Conservation (phyloP, 1,140 invertebrate species). For the Bombus affinis region DNA sequence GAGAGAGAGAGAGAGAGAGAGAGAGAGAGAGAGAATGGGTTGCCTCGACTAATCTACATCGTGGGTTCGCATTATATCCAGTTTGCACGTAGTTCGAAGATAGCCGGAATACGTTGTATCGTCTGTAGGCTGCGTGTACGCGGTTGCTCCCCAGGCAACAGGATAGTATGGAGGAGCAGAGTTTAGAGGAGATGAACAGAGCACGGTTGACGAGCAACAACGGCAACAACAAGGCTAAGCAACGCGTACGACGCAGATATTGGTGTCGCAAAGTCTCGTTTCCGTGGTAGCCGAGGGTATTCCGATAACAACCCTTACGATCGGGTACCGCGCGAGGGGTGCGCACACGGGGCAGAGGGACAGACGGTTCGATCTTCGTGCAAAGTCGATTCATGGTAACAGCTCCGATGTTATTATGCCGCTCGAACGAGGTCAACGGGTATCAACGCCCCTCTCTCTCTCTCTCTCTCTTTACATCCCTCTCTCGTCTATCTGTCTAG, state of each 20-base stretch:
- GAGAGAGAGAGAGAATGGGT: not conserved
- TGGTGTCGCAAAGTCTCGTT: constrained; percentile 35
- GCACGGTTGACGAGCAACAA: constrained; percentile 11
- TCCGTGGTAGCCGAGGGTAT: constrained; percentile 25
- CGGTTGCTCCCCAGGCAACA: not conserved
- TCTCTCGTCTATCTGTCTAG: no score
- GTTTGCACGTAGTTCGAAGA: constrained; percentile 34
- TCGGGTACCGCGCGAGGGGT: constrained; percentile 28
- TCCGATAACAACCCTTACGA: constrained; percentile 59
- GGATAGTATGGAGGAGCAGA: not conserved
- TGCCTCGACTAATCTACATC: constrained; percentile 67
- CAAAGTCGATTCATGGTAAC: constrained; percentile 48
- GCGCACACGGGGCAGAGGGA: constrained; percentile 6
- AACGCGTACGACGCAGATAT: constrained; percentile 1
- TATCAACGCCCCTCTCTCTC: not conserved
- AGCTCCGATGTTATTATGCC: constrained; percentile 48
- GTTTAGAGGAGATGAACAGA: constrained; percentile 7
- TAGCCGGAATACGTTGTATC: constrained; percentile 37
- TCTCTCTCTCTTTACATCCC: not conserved
- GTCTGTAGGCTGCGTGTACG: constrained; percentile 4
- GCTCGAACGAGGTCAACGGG: constrained; percentile 47
- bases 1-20: not conserved
- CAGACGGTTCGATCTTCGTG: constrained; percentile 39
- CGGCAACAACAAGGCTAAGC: not conserved
- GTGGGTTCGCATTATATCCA: constrained; percentile 49